Evolutionary conservation across 1,140 invertebrate species (phyloP).

Genomic region (Cardiocondyla obscurior): DNA sequence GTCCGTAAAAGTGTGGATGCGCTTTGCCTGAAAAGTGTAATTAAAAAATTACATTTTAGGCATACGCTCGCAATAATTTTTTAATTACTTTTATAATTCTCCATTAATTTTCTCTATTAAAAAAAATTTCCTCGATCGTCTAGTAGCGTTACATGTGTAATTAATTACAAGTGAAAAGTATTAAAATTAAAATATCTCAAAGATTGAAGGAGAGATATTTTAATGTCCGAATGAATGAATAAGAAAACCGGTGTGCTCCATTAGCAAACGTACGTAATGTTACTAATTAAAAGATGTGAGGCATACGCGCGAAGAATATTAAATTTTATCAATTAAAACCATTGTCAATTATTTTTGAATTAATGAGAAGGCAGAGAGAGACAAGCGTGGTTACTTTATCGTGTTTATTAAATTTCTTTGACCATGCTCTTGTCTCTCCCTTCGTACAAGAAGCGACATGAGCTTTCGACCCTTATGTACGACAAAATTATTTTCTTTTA

Average conservation of each 20-base stretch:
- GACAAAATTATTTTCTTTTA: no score
- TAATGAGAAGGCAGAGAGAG: conserved; percentile 57
- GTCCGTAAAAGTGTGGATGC: neutral
- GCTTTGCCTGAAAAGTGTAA: conserved; percentile 29
- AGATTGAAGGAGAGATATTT: neutral
- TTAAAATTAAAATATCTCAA: neutral
- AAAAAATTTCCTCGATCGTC: neutral
- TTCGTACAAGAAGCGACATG: conserved; percentile 15
- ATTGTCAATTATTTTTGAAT: conserved; percentile 67
- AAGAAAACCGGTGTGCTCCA: neutral
- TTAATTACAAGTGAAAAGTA: neutral
- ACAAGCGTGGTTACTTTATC: conserved; percentile 49
- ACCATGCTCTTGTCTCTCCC: conserved; percentile 30
- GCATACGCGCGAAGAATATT: conserved; percentile 25
- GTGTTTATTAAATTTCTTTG: conserved; percentile 74
- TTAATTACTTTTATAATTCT: no score
- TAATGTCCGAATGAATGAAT: neutral
- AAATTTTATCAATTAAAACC: conserved; percentile 34
- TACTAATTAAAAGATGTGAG: neutral
- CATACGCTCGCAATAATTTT: neutral
- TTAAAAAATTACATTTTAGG: conserved; percentile 21
- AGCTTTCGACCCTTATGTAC: neutral
- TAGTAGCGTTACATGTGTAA: neutral
- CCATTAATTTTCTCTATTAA: no score
- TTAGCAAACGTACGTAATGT: neutral